Evolutionary conservation across 1,140 invertebrate species (phyloP), one percentile per base, ranked within the genome.

Genomic region (Drosophila teissieri): DNA sequence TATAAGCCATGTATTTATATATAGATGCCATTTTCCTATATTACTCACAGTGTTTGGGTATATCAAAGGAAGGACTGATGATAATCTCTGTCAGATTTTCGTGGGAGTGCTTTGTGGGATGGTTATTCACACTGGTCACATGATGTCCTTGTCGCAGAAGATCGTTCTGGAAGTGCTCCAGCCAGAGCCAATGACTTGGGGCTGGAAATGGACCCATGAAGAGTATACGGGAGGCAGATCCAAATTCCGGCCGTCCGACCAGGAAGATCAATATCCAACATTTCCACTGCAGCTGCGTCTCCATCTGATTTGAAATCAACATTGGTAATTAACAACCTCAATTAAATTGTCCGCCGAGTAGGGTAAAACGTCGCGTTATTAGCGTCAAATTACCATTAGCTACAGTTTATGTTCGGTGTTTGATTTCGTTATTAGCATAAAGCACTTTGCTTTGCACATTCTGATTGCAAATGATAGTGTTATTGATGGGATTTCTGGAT

Each of bases 131-230:
- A 1, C 94, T 92, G 8, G 94, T 95, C 3, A 95, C 93, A 68
- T 95, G 93, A 75, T 95, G 95, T 2, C 94, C 95, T 53, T 93
- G 93, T 0, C 84, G 62, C 0, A 94, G 93, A 31, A 95, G 78
- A 67, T 94, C 94, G 15, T 93, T 90, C 15, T 93, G 93, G 42
- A 95, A 93, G 19, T 93, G 93, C 54, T 92, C 92, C 52, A 94
- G 78, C 82, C 94, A 91, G 74, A 94, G 93, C 78, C 93, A 93
- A 70, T 95, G 94, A 27, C 91, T 92, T 10, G 88, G 91, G 0
- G 86, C 91, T 5, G 92, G 91, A 57, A 92, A 92, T 8, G 91
- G 91, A 0, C 90, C 86, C 90, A 92, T 90, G 31, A 92, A 91
- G 12, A 92, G 70, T 42, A 92, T 91, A 11, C 91, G 91, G 24